These are phyloP conservation scores for Ciconia nigra DNA, from an alignment of 2,797 vertebrate genomes.

Conservation along the genomic window DNA sequence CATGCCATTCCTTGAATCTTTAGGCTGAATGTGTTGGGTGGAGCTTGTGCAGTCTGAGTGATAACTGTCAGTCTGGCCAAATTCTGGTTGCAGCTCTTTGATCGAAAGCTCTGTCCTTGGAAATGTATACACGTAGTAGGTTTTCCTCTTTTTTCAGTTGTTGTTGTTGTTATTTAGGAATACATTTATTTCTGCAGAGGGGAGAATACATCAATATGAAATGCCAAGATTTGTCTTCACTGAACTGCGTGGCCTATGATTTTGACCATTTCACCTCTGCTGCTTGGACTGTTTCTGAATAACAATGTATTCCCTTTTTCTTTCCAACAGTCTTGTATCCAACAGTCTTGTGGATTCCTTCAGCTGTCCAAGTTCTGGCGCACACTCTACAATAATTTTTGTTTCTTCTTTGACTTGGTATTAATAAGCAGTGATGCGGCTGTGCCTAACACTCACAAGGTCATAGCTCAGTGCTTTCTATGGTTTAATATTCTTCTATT, in stretches of 20 bases:
- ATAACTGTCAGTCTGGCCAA: background rate
- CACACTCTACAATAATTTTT: background rate
- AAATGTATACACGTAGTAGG: fast-evolving
- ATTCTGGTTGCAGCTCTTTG: background rate
- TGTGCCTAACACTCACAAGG: constrained; percentile 65
- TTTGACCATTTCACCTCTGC: background rate
- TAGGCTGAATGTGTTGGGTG: background rate
- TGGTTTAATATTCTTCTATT: constrained; percentile 66
- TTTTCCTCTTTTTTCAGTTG: background rate
- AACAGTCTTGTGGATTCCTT: constrained; percentile 43
- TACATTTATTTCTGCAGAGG: background rate
- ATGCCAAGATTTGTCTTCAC: background rate
- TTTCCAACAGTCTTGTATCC: constrained; percentile 40
- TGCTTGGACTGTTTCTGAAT: background rate
- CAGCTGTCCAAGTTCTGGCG: constrained; percentile 19
- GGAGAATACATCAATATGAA: background rate
- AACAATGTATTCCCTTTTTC: constrained; percentile 32
- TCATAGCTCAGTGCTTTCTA: constrained; percentile 58
- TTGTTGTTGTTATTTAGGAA: background rate
- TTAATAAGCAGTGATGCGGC: constrained; percentile 54
- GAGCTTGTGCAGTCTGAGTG: background rate
- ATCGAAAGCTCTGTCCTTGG: background rate
- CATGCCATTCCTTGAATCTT: background rate
- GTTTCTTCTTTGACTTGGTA: constrained; percentile 5
- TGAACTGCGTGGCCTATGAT: background rate